phyloP scores from a whole-genome alignment of 2,797 vertebrate genomes.

The Eupleurogrammus muticus region DNA sequence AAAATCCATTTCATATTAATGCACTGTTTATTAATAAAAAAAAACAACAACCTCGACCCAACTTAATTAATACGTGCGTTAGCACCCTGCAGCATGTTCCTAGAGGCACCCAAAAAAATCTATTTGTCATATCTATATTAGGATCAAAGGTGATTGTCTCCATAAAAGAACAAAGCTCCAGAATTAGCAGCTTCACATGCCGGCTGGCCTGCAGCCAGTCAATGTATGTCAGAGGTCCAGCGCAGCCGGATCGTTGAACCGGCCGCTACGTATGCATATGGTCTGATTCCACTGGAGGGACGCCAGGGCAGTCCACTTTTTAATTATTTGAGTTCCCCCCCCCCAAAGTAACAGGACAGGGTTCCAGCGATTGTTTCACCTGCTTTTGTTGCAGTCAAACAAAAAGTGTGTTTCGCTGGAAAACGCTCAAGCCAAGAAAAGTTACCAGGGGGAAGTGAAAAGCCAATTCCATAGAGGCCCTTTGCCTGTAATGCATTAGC shows the following conservation, averaged over 20 bases:
- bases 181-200: slow-evolving; percentile 32
- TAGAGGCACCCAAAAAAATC: background rate
- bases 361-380: slow-evolving; percentile 31
- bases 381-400: slow-evolving; percentile 13
- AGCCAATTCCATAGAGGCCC: slow-evolving; percentile 28
- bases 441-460: slow-evolving; percentile 23
- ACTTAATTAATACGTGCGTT: no score
- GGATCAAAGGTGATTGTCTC: slow-evolving; percentile 16
- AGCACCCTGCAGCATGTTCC: background rate
- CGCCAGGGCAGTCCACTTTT: slow-evolving; percentile 16
- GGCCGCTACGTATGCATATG: slow-evolving; percentile 32
- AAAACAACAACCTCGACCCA: background rate
- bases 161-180: slow-evolving; percentile 19
- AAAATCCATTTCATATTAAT: slow-evolving; percentile 22
- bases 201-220: slow-evolving; percentile 25
- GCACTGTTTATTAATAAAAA: background rate
- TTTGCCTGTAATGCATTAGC: slow-evolving; percentile 36
- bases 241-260: slow-evolving; percentile 22
- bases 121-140: slow-evolving; percentile 10
- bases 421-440: slow-evolving; percentile 26
- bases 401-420: slow-evolving; percentile 19
- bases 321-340: slow-evolving; percentile 11
- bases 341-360: background rate
- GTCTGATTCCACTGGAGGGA: slow-evolving; percentile 21
- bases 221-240: slow-evolving; percentile 50